Percentiles rank a stretch among this genome's conserved stretches.
These are phyloP conservation scores for Danio choprae DNA, from an alignment of 2,797 vertebrate genomes.

Conservation along the genomic window DNA sequence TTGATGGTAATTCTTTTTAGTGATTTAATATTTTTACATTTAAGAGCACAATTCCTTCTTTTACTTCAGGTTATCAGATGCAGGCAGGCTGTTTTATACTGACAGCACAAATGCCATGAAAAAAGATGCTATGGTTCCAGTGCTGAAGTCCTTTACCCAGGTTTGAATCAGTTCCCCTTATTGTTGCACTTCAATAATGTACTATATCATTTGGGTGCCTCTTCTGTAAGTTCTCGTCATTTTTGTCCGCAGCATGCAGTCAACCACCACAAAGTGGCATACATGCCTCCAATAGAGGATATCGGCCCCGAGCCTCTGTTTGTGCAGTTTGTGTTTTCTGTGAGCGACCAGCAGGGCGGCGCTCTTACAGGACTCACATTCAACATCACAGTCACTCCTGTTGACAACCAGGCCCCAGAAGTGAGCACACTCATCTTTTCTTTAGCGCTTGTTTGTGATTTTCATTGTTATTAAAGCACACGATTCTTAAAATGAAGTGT, in stretches of 20 bases:
- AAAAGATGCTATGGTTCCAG: slow-evolving; percentile 75
- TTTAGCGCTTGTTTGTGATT: background rate
- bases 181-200: background rate
- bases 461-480: background rate
- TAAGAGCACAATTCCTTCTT: background rate
- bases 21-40: too few relatives aligned
- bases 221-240: background rate
- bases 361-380: slow-evolving; percentile 74
- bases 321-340: slow-evolving; percentile 82
- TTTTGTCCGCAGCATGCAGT: slow-evolving; percentile 75
- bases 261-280: slow-evolving; percentile 82
- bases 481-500: background rate
- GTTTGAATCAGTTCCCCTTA: slow-evolving; percentile 59
- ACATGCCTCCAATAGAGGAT: slow-evolving; percentile 83
- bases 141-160: slow-evolving; percentile 83
- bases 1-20: too few relatives aligned
- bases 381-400: slow-evolving; percentile 79
- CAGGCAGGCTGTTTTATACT: slow-evolving; percentile 80
- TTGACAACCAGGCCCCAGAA: slow-evolving; percentile 80
- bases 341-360: slow-evolving; percentile 79
- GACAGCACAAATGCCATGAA: slow-evolving; percentile 73
- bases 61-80: slow-evolving; percentile 74
- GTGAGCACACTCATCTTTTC: slow-evolving; percentile 57
- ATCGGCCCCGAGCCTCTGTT: slow-evolving; percentile 76
- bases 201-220: background rate